These are phyloP conservation scores for Lacerta bilineata DNA, from an alignment of 2,797 vertebrate species.

Conservation along the genomic window DNA sequence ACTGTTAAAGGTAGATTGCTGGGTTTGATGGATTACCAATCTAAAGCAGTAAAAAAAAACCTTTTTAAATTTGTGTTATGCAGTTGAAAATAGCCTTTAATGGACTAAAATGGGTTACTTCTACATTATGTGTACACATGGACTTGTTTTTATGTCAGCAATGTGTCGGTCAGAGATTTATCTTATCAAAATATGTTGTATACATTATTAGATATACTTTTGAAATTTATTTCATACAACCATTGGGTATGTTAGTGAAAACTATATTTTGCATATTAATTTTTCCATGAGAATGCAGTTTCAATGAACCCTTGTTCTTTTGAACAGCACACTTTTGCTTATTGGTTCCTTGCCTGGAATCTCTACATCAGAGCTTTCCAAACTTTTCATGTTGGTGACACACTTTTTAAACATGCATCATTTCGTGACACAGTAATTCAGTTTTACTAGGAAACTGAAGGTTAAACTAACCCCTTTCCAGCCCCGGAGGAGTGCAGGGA, in stretches of 20 bases:
- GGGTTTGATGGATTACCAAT: neutral
- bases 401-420: too few species aligned
- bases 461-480: too few species aligned
- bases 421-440: too few species aligned
- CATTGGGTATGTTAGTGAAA: neutral
- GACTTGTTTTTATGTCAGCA: neutral
- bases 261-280: neutral
- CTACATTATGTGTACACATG: neutral
- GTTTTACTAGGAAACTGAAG: too few species aligned
- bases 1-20: neutral
- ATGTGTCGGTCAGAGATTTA: neutral
- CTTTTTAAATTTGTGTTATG: neutral
- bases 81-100: neutral
- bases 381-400: too few species aligned
- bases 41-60: neutral
- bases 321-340: neutral
- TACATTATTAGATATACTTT: neutral
- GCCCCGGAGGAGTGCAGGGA: too few species aligned
- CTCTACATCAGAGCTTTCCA: neutral
- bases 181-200: neutral
- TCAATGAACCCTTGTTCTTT: conserved; percentile 5
- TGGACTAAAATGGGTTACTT: neutral
- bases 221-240: neutral
- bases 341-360: neutral
- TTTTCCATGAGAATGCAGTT: neutral